These are phyloP conservation scores for Acanthopagrus latus DNA, from an alignment of 2,797 vertebrate genomes.

Conservation along the genomic window DNA sequence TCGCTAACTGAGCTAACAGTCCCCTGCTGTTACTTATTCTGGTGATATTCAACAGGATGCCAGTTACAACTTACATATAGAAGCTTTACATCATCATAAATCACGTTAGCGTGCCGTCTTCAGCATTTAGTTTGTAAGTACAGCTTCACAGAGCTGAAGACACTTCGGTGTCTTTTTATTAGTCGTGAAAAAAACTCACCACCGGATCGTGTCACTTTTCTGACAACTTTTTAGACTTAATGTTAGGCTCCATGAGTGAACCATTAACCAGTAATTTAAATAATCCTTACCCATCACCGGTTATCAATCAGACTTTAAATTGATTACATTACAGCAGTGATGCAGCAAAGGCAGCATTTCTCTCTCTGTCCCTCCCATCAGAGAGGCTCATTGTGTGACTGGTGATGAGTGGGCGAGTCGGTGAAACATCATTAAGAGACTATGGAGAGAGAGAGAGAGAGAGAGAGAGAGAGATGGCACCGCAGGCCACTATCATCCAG, in stretches of 20 bases:
- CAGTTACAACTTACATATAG: too few relatives aligned
- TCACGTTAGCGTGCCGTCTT: not conserved
- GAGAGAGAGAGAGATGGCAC: conserved; percentile 54
- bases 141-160: not conserved
- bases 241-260: not conserved
- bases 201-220: not conserved
- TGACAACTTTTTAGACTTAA: not conserved
- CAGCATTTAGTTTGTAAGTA: not conserved
- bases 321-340: not conserved
- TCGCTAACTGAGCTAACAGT: too few relatives aligned
- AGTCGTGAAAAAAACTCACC: too few relatives aligned
- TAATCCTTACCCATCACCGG: not conserved
- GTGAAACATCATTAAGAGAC: conserved; percentile 82
- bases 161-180: not conserved
- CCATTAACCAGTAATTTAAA: not conserved
- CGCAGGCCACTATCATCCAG: conserved; percentile 76
- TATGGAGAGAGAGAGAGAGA: conserved; percentile 32
- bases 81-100: not conserved
- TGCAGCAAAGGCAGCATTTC: conserved; percentile 26
- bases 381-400: conserved; percentile 63
- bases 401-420: conserved; percentile 81
- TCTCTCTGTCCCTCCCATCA: conserved; percentile 15
- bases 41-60: too few relatives aligned
- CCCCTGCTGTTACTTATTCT: too few relatives aligned
- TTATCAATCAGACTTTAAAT: not conserved